These are phyloP conservation scores for Agrenia bidenticulata DNA, from an alignment of 2,888 invertebrate species.

Conservation along the genomic window DNA sequence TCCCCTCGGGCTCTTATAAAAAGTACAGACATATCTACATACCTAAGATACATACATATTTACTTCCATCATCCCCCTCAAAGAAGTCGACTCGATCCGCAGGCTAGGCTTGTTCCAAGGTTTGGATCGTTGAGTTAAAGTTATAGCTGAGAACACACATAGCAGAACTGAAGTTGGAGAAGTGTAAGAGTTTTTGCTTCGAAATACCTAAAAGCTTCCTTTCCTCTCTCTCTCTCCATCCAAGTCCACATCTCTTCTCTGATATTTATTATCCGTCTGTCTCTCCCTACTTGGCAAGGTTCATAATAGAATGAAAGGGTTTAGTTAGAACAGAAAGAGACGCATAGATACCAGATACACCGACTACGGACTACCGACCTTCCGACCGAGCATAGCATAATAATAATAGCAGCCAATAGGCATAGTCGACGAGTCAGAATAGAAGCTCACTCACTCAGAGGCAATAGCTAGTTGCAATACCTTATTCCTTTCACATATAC, in stretches of 20 bases:
- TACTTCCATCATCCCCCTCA: slow-evolving; percentile 4
- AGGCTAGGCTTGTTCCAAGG: background rate
- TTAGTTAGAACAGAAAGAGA: slow-evolving; percentile 1
- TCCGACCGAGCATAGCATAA: slow-evolving; percentile 2
- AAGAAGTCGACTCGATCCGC: slow-evolving; percentile 8
- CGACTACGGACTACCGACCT: slow-evolving; percentile 1
- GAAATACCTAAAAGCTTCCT: slow-evolving; percentile 12
- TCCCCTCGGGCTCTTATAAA: slow-evolving; percentile 13
- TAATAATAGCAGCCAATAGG: slow-evolving; percentile 7
- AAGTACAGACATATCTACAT: slow-evolving; percentile 10
- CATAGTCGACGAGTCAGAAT: slow-evolving; percentile 1
- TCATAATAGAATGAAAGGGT: slow-evolving; percentile 9
- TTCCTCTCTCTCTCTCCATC: slow-evolving; percentile 2
- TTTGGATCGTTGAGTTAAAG: background rate
- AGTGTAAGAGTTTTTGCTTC: slow-evolving; percentile 10
- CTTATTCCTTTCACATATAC: slow-evolving; percentile 8
- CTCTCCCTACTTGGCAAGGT: slow-evolving; percentile 8
- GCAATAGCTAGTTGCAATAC: slow-evolving; percentile 5
- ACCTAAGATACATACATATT: slow-evolving; percentile 6
- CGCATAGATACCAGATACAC: slow-evolving; percentile 4
- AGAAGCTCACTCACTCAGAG: slow-evolving; percentile 1
- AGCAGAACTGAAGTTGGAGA: background rate
- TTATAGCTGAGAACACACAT: slow-evolving; percentile 3
- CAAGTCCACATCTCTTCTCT: too few species aligned
- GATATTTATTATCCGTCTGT: background rate